Percentiles rank a stretch among this genome's conserved stretches.
phyloP scores from a whole-genome alignment of 2,888 invertebrate species.

The Tipula vernalis region DNA sequence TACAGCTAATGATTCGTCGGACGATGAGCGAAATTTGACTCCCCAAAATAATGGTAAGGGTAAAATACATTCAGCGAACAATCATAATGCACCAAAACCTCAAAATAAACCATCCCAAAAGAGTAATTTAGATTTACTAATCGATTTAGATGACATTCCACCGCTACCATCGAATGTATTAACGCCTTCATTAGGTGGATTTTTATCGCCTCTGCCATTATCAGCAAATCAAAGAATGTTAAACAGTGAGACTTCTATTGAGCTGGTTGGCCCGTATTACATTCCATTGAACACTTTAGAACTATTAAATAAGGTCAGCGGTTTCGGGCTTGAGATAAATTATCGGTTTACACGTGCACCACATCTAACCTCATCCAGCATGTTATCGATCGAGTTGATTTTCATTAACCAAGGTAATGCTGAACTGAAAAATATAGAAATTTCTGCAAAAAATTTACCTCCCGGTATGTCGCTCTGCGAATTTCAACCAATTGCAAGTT shows the following conservation, averaged over 20 bases:
- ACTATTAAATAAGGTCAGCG: slow-evolving; percentile 57
- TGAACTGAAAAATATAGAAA: slow-evolving; percentile 46
- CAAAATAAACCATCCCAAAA: slow-evolving; percentile 30
- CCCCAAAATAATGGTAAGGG: not conserved
- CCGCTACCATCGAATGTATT: slow-evolving; percentile 47
- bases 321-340: slow-evolving; percentile 50
- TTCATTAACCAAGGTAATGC: slow-evolving; percentile 59
- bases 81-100: slow-evolving; percentile 13
- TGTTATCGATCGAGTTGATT: slow-evolving; percentile 69
- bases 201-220: slow-evolving; percentile 49
- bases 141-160: slow-evolving; percentile 67
- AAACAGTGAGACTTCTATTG: slow-evolving; percentile 28
- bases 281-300: slow-evolving; percentile 47
- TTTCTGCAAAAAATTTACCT: slow-evolving; percentile 43
- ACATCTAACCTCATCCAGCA: slow-evolving; percentile 65
- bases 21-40: slow-evolving; percentile 5
- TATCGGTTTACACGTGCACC: slow-evolving; percentile 66
- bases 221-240: slow-evolving; percentile 16
- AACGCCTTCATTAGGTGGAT: slow-evolving; percentile 71
- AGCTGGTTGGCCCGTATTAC: slow-evolving; percentile 46
- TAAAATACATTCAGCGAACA: not conserved
- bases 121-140: slow-evolving; percentile 65
- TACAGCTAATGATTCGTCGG: slow-evolving; percentile 13
- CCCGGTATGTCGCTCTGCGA: slow-evolving; percentile 61
- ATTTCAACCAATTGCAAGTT: slow-evolving; percentile 51